A percentile compares a stretch with the other conserved stretches of the same genome.
Conservation (phyloP, 2,888 invertebrate species). For the Spicauda simplicius region DNA sequence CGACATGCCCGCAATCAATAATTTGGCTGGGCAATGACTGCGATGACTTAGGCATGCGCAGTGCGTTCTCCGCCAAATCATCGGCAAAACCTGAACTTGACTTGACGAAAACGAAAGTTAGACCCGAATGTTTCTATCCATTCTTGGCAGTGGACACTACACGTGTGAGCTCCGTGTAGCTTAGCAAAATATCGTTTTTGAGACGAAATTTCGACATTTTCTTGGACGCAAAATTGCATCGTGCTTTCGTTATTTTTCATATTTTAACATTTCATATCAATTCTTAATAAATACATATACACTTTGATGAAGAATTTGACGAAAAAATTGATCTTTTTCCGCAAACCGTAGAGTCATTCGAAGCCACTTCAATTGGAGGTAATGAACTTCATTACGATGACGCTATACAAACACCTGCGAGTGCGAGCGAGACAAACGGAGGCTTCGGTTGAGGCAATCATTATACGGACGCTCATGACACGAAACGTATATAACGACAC, state of each 20-base stretch:
- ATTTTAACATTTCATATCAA: background rate
- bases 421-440: constrained; percentile 68
- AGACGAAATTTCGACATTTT: constrained; percentile 30
- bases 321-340: constrained; percentile 7
- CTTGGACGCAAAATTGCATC: constrained; percentile 1
- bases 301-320: constrained; percentile 5
- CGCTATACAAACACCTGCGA: constrained; percentile 42
- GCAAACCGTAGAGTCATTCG: constrained; percentile 16
- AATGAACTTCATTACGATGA: constrained; percentile 40
- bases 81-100: constrained; percentile 83
- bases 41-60: constrained; percentile 82
- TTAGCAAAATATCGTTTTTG: constrained; percentile 37
- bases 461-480: constrained; percentile 37
- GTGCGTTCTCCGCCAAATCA: constrained; percentile 60
- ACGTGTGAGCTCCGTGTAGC: constrained; percentile 44
- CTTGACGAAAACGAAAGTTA: constrained; percentile 83
- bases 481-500: constrained; percentile 26
- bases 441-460: constrained; percentile 36
- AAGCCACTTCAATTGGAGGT: constrained; percentile 32
- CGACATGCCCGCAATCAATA: constrained; percentile 84
- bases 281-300: background rate
- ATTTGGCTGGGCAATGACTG: constrained; percentile 84
- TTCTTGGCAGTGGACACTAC: constrained; percentile 72
- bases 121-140: constrained; percentile 78
- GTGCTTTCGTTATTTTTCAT: background rate